A percentile compares a stretch with the other conserved stretches of the same genome.
Evolutionary conservation across 2,888 invertebrate genomes (phyloP).

Genomic region (Ypsolopha scabrella): DNA sequence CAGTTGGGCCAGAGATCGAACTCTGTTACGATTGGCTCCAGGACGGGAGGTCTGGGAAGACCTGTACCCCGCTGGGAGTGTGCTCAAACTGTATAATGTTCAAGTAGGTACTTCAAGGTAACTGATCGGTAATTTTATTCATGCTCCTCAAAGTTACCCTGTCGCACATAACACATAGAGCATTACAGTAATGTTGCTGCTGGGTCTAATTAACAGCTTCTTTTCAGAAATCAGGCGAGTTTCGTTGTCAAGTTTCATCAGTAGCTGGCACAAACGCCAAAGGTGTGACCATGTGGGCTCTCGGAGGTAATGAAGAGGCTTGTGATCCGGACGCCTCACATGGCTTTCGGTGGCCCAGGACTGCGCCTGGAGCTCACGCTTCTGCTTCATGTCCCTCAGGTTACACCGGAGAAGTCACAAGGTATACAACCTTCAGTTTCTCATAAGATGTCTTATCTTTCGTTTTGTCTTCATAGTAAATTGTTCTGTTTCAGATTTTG

Average conservation of each 20-base stretch:
- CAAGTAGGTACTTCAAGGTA: conserved; percentile 62
- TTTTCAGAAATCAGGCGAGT: conserved; percentile 79
- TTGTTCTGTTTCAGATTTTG: conserved; percentile 40
- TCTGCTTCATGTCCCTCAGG: conserved; percentile 60
- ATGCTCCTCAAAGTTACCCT: background rate
- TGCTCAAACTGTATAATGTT: conserved; percentile 81
- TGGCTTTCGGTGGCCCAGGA: conserved; percentile 71
- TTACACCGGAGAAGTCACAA: conserved; percentile 52
- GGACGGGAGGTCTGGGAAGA: conserved; percentile 88
- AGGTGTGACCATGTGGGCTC: conserved; percentile 75
- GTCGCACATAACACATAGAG: background rate
- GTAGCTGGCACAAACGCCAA: conserved; percentile 57
- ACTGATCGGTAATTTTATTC: background rate
- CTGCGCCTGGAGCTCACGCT: conserved; percentile 80
- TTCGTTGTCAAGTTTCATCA: conserved; percentile 78
- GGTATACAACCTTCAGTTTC: conserved; percentile 19
- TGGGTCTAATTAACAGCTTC: background rate
- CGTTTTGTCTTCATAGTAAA: background rate
- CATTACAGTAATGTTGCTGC: background rate
- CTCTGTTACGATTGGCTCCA: conserved; percentile 78
- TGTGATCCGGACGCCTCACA: conserved; percentile 68
- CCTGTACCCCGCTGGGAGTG: conserved; percentile 85
- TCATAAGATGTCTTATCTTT: no score
- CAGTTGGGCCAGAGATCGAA: conserved; percentile 86
- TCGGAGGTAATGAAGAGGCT: conserved; percentile 65